Evolutionary conservation across 2,888 invertebrate species (phyloP).

Genomic region (Prosapia bicincta): DNA sequence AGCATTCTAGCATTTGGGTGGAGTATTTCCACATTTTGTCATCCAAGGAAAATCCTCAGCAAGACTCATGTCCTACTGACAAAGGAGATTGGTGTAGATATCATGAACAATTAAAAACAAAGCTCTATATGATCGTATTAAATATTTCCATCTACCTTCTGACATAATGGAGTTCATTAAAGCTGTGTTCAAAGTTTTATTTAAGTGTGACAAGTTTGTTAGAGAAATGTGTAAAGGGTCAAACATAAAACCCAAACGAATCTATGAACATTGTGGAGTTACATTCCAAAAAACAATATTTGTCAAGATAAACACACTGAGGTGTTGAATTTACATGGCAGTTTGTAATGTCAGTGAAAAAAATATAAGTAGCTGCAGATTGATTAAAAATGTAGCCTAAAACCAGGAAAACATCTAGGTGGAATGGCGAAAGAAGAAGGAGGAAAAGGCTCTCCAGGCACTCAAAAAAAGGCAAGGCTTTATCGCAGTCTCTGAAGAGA

Average conservation of each 20-base stretch:
- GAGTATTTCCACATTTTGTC: conserved; percentile 37
- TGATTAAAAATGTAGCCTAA: too few species aligned
- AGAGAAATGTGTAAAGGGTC: not conserved
- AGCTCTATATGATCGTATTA: not conserved
- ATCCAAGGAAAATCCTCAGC: conserved; percentile 36
- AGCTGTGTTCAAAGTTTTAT: conserved; percentile 4
- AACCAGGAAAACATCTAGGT: too few species aligned
- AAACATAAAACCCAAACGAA: conserved; percentile 5
- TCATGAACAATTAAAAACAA: not conserved
- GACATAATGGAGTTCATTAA: not conserved
- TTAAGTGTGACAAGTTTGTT: not conserved
- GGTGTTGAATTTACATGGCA: too few species aligned
- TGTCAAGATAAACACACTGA: too few species aligned
- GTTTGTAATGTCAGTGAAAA: too few species aligned
- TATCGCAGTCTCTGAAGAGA: too few species aligned
- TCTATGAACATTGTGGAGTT: not conserved
- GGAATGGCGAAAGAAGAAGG: too few species aligned
- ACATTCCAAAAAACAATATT: too few species aligned
- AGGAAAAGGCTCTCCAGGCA: too few species aligned
- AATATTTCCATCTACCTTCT: not conserved
- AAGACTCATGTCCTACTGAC: conserved; percentile 38
- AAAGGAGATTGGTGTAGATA: conserved; percentile 35
- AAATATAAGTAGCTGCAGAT: too few species aligned
- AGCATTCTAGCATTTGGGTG: conserved; percentile 38
- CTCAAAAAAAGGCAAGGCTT: too few species aligned